Percentiles rank a stretch among this genome's conserved stretches.
phyloP scores from a whole-genome alignment of 64 coral and sea anemone genomes.

The Montipora foliosa region DNA sequence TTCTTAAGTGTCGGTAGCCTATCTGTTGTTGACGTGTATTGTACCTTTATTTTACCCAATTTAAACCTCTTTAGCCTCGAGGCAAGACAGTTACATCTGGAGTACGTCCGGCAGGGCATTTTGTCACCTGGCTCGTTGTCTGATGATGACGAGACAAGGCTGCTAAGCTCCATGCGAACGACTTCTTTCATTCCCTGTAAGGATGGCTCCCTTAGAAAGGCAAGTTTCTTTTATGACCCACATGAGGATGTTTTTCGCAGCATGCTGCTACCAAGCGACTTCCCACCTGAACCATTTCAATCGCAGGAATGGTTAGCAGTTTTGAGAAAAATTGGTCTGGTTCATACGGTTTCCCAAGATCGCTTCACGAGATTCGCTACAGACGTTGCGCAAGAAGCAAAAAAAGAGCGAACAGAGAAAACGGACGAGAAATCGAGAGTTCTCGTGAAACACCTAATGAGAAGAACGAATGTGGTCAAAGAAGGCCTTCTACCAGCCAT shows the following conservation, averaged over 20 bases:
- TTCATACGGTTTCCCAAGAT: conserved; percentile 8
- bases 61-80: neutral
- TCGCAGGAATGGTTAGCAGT: conserved; percentile 14
- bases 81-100: conserved; percentile 15
- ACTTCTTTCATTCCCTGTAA: neutral
- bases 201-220: neutral
- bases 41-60: neutral
- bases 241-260: conserved; percentile 4
- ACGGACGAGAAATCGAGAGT: conserved; percentile 35
- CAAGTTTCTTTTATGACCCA: conserved; percentile 50
- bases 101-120: neutral
- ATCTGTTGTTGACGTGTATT: conserved; percentile 20
- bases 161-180: neutral
- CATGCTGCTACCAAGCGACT: conserved; percentile 1
- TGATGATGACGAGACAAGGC: neutral
- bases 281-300: conserved; percentile 19
- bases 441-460: conserved; percentile 25
- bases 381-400: conserved; percentile 20
- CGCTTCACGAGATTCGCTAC: neutral
- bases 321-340: conserved; percentile 20
- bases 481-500: conserved; percentile 10
- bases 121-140: neutral
- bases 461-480: neutral
- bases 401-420: neutral
- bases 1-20: conserved; percentile 12